Evolutionary conservation across 2,888 invertebrate genomes (phyloP), one percentile per base, ranked within the genome.

Genomic region (Campaea margaritaria): DNA sequence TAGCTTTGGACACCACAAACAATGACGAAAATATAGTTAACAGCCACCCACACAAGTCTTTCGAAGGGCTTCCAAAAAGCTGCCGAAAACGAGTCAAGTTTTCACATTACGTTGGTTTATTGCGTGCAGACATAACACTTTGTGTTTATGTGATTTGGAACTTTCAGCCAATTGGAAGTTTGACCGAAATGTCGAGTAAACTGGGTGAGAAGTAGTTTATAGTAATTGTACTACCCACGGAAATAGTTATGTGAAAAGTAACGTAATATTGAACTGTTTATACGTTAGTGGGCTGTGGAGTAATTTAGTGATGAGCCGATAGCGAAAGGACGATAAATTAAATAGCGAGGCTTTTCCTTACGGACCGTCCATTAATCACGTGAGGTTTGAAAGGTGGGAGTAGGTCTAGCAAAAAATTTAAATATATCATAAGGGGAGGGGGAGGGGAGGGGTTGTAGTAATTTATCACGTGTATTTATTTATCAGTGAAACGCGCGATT

Each of bases 61-160:
- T 47, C 48, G 38, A 38, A 34, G 46, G 39, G 48, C 43, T 48
- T 48, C 48, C 9, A 43, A 55, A 50, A 51, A 47, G 55, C 52
- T 27, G 13, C 36, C 52, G 52, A n/a, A 44, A 56, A 57, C 61
- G 61, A 48, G 44, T 38, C 27, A 57, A 61, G 61, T 57, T 61
- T 61, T 21, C 15, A 45, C 61, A 52, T 61, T 56, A 61, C 16
- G 42, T 43, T 55, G 60, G 50, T 60, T 50, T 60, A 55, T 60
- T 55, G 36, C 50, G 60, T 55, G 60, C 55, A 50, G 55, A 60
- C 60, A 54, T 50, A 50, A 51, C 60, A 50, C 47, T 55, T 47
- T 46, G 47, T 41, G 60, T 47, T 60, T 42, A 50, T 15, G 52
- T 48, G 46, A 49, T 59, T 59, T 59, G 53, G 58, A 58, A 58